Evolutionary conservation across 2,888 invertebrate genomes (phyloP).

Genomic region (Phasia obesa): DNA sequence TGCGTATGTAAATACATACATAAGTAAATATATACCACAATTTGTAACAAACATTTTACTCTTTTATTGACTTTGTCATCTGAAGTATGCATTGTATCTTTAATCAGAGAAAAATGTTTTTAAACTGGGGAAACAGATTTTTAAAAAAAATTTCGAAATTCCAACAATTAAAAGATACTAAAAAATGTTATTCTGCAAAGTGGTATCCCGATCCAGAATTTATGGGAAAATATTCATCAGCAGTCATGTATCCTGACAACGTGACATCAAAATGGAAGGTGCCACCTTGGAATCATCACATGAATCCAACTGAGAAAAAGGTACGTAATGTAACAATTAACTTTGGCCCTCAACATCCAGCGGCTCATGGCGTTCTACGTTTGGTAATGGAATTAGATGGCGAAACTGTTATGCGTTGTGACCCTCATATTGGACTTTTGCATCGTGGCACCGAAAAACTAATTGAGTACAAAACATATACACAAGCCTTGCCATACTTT

Average conservation of each 20-base stretch:
- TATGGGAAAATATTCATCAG: conserved; percentile 84
- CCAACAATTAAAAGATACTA: not conserved
- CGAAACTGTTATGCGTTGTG: conserved; percentile 90
- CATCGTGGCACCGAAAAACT: conserved; percentile 95
- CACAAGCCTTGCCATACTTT: conserved; percentile 92
- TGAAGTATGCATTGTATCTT: conserved; percentile 6
- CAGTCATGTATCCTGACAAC: conserved; percentile 85
- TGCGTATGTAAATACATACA: no score
- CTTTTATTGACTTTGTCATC: not conserved
- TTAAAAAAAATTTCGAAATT: not conserved
- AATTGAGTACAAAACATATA: conserved; percentile 94
- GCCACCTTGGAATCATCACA: conserved; percentile 85
- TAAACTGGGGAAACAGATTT: not conserved
- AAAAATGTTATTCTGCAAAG: not conserved
- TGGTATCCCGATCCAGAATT: conserved; percentile 87
- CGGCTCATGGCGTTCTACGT: conserved; percentile 94
- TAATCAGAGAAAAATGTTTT: conserved; percentile 32
- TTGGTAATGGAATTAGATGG: conserved; percentile 91
- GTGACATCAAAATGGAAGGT: conserved; percentile 85
- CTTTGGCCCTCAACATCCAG: conserved; percentile 95
- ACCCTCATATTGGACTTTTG: conserved; percentile 93
- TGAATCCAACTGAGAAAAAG: conserved; percentile 54
- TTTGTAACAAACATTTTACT: no score
- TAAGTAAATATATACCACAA: no score
- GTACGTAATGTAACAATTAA: conserved; percentile 83